Conservation (phyloP, 2,797 vertebrate genomes). For the Acanthis flammea region DNA sequence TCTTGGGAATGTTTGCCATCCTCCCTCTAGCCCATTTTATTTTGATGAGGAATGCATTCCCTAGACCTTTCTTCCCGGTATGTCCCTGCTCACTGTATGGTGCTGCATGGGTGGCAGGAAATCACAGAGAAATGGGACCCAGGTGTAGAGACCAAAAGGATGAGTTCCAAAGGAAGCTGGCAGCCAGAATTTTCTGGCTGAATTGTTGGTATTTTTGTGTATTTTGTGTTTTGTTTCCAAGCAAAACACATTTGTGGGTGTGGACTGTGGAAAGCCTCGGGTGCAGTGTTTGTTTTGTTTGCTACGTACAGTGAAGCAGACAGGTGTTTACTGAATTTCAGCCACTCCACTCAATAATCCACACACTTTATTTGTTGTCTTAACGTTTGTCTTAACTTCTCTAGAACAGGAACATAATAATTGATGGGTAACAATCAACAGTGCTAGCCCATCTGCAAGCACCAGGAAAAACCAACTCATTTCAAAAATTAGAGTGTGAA, state of each 20-base stretch:
- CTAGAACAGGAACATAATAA: not conserved
- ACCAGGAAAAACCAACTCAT: not conserved
- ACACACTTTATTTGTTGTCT: not conserved
- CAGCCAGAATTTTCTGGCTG: not conserved
- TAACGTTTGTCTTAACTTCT: not conserved
- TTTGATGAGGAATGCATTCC: not conserved
- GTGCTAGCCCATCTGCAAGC: not conserved
- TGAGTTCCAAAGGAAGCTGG: not conserved
- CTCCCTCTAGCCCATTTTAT: not conserved
- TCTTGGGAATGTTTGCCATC: not conserved
- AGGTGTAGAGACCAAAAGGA: not conserved
- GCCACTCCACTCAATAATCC: not conserved
- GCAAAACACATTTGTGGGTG: not conserved
- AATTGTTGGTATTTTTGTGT: not conserved
- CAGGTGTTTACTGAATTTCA: not conserved
- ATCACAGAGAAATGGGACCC: not conserved
- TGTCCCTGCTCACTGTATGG: not conserved
- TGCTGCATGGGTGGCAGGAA: rapidly evolving
- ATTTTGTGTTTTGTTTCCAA: not conserved
- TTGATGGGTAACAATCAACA: not conserved
- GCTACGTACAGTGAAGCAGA: not conserved
- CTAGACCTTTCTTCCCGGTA: not conserved
- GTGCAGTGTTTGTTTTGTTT: not conserved
- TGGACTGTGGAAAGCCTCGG: not conserved
- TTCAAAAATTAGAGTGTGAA: not conserved